phyloP scores from a whole-genome alignment of 2,888 invertebrate species.

The Apocheima hispidaria region DNA sequence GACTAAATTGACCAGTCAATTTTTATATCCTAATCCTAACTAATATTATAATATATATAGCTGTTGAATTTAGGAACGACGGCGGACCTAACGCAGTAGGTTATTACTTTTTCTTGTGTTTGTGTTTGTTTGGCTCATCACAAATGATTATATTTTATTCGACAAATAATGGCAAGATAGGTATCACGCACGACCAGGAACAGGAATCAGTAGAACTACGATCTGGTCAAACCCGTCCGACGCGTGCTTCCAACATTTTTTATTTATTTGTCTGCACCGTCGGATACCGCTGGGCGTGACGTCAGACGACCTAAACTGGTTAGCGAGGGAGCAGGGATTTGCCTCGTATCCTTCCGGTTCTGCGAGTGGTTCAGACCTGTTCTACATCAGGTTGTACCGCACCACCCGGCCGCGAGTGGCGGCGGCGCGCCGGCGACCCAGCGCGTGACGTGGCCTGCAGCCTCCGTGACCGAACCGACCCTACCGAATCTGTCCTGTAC shows the following conservation, averaged over 20 bases:
- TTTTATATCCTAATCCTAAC: too few species aligned
- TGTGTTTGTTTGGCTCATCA: constrained; percentile 21
- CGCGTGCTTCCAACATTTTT: constrained; percentile 86
- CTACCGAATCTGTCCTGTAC: constrained; percentile 58
- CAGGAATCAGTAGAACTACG: constrained; percentile 86
- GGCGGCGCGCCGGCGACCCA: constrained; percentile 54
- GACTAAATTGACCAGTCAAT: too few species aligned
- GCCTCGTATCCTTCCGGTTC: constrained; percentile 86
- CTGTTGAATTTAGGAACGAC: not conserved
- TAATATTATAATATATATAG: too few species aligned
- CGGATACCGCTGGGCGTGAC: constrained; percentile 85
- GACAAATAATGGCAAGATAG: constrained; percentile 66
- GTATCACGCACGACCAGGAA: constrained; percentile 80
- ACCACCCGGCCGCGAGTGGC: constrained; percentile 60
- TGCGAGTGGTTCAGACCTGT: constrained; percentile 83
- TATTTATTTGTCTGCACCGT: constrained; percentile 86
- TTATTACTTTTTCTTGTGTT: constrained; percentile 13
- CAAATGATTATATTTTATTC: constrained; percentile 53
- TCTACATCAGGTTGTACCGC: constrained; percentile 81
- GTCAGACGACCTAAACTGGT: constrained; percentile 86
- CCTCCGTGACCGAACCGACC: constrained; percentile 47
- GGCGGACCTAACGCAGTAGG: not conserved
- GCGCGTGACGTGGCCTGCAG: constrained; percentile 70
- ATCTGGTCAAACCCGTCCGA: constrained; percentile 85
- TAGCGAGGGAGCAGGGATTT: constrained; percentile 86